These are phyloP conservation scores for Xanthorhoe spadicearia DNA, from an alignment of 2,888 invertebrate species.

Conservation along the genomic window DNA sequence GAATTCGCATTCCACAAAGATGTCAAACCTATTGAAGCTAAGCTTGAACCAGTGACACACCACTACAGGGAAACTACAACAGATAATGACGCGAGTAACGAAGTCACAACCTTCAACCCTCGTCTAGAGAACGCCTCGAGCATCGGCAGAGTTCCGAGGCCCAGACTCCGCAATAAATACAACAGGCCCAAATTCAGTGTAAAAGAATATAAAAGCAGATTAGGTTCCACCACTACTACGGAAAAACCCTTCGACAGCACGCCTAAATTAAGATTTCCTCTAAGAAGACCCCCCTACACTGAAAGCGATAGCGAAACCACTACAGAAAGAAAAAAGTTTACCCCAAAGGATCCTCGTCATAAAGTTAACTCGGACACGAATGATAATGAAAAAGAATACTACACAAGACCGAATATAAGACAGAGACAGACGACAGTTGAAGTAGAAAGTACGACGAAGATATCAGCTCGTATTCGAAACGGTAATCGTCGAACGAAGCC, in stretches of 20 bases:
- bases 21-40: constrained; percentile 74
- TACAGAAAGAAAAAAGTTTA: constrained; percentile 81
- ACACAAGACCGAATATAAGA: constrained; percentile 61
- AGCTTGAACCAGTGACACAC: constrained; percentile 59
- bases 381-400: constrained; percentile 58
- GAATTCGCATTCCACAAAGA: constrained; percentile 79
- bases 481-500: constrained; percentile 71
- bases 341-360: constrained; percentile 79
- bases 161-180: constrained; percentile 81
- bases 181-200: constrained; percentile 90
- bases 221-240: constrained; percentile 84
- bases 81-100: constrained; percentile 50
- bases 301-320: constrained; percentile 73
- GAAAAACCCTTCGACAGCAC: constrained; percentile 67
- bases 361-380: constrained; percentile 64
- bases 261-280: constrained; percentile 78
- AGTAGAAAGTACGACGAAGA: constrained; percentile 71
- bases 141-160: constrained; percentile 62
- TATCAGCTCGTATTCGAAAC: constrained; percentile 74
- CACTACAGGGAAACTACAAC: constrained; percentile 62
- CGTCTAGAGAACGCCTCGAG: constrained; percentile 64
- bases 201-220: constrained; percentile 89
- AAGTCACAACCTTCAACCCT: constrained; percentile 59
- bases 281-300: constrained; percentile 73
- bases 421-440: constrained; percentile 69